These are phyloP conservation scores for Beroe forskalii DNA, from an alignment of 37 sponge, comb jelly and placozoan species.

Conservation along the genomic window DNA sequence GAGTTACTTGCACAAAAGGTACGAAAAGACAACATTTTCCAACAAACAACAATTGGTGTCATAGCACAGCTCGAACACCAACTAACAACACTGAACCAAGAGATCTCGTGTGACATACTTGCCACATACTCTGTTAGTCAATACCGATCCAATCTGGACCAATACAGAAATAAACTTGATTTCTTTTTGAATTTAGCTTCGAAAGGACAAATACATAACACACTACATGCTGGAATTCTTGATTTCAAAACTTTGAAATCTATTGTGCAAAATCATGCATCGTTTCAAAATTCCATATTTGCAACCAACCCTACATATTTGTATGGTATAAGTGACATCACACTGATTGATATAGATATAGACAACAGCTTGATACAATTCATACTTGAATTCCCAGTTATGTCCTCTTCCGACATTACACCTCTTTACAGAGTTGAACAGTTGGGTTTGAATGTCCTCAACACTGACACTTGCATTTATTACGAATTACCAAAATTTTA, in stretches of 20 bases:
- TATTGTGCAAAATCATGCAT: neutral
- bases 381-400: neutral
- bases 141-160: no score
- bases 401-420: neutral
- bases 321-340: neutral
- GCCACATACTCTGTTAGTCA: neutral
- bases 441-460: neutral
- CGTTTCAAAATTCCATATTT: neutral
- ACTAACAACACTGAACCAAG: neutral
- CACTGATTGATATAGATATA: neutral
- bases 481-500: neutral
- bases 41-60: neutral
- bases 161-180: neutral
- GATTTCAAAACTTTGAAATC: neutral
- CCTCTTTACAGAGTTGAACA: neutral
- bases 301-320: neutral
- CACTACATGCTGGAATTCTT: neutral
- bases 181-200: neutral
- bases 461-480: neutral
- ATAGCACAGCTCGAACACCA: neutral
- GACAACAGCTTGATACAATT: neutral
- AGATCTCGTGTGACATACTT: neutral
- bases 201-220: neutral
- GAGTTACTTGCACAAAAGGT: neutral
- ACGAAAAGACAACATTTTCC: neutral